Evolutionary conservation across 2,113 vertebrate species (phyloP).

Genomic region (Podocnemis expansa): DNA sequence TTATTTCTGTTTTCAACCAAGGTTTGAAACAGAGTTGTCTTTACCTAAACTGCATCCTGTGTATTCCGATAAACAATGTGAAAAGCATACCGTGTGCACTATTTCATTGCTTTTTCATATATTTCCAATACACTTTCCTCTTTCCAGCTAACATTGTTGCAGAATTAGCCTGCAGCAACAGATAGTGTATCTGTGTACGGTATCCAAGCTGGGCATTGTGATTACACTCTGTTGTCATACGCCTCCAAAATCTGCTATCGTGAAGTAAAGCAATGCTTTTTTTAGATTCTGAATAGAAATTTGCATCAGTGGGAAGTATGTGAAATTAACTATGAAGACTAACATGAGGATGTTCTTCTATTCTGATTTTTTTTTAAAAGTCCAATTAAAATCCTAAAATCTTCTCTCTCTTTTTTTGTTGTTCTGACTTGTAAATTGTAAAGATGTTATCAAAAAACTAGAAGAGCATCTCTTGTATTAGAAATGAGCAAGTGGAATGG

Average conservation of each 20-base stretch:
- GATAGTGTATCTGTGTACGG: not conserved
- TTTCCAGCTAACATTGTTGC: constrained; percentile 41
- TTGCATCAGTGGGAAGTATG: constrained; percentile 17
- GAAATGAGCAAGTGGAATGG: not conserved
- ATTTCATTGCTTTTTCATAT: not conserved
- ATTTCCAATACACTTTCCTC: constrained; percentile 42
- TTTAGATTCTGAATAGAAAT: constrained; percentile 5
- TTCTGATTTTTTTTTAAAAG: constrained; percentile 39
- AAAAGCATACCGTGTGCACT: not conserved
- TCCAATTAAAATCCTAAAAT: constrained; percentile 31
- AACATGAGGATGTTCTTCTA: constrained; percentile 26
- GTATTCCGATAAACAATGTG: not conserved
- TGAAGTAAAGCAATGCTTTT: not conserved
- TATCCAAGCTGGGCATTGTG: constrained; percentile 25
- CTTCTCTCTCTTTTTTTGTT: not conserved
- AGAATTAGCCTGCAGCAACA: no score
- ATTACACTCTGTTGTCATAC: constrained; percentile 28
- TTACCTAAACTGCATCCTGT: not conserved
- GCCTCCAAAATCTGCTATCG: constrained; percentile 8
- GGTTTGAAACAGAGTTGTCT: not conserved
- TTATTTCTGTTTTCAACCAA: not conserved
- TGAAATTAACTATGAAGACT: constrained; percentile 23
- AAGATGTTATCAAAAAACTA: constrained; percentile 56
- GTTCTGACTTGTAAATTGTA: constrained; percentile 63
- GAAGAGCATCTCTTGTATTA: not conserved